These are phyloP conservation scores for Drosophila novamexicana DNA, from an alignment of 1,140 invertebrate species.

Conservation along the genomic window DNA sequence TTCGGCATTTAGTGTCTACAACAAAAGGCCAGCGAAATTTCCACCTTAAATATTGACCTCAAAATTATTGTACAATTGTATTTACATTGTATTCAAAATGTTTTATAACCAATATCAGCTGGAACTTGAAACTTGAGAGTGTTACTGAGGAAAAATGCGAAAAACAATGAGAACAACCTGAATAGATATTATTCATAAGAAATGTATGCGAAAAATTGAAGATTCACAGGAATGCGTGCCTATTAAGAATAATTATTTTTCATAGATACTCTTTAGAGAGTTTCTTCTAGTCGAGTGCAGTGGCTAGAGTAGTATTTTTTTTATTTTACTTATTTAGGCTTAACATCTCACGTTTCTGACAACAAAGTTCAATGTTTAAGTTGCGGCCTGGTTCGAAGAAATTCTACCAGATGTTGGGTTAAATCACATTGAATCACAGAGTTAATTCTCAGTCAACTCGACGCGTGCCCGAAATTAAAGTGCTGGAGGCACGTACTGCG, in stretches of 20 bases:
- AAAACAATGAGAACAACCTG: slow-evolving; percentile 4
- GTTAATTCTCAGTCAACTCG: slow-evolving; percentile 1
- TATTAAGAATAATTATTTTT: too few relatives aligned
- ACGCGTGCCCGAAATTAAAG: slow-evolving; percentile 14
- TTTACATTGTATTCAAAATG: neutral
- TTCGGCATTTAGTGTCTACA: slow-evolving; percentile 38
- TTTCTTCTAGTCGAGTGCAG: neutral
- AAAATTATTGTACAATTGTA: slow-evolving; percentile 8
- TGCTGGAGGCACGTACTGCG: slow-evolving; percentile 1
- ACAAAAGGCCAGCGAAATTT: slow-evolving; percentile 42
- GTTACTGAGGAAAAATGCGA: neutral
- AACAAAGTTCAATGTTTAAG: neutral
- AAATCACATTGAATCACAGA: neutral
- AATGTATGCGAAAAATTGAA: neutral
- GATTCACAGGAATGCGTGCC: neutral
- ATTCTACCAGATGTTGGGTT: neutral
- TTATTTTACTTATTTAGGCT: neutral
- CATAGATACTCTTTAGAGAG: neutral
- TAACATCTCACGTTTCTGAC: neutral
- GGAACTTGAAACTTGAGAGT: slow-evolving; percentile 9
- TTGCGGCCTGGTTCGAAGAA: neutral
- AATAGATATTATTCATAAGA: neutral
- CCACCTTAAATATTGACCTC: slow-evolving; percentile 37
- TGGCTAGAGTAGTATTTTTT: too few relatives aligned
- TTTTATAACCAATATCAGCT: slow-evolving; percentile 5